Evolutionary conservation across 1,140 invertebrate species (phyloP), one percentile per base, ranked within the genome.

Genomic region (Macrobrachium rosenbergii): DNA sequence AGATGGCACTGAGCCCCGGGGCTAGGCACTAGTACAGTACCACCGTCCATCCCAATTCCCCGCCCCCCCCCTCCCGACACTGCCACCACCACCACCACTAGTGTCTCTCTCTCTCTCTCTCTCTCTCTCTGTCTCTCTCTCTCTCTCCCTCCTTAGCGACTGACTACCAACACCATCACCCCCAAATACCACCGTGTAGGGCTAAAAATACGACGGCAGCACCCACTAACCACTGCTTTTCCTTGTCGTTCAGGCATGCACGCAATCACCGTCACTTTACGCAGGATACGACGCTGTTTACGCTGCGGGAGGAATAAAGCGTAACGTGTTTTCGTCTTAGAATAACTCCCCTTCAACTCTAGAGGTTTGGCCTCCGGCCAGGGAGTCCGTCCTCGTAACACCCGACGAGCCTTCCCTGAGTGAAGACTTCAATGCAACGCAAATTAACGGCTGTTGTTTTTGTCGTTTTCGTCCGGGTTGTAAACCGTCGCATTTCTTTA

Each of bases 401-500:
- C 69, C 45, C 69, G 10, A 37, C 69, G 10, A 73, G 28, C 37
- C 69, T 8, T 12, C 69, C 12, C 21, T 19, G 37, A 37, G 21
- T 19, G 23, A 76, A 52, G 73, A 76, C 73, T 76, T 76, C 73
- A 76, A 76, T 76, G 73, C 73, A 76, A 76, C 73, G 16, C 73
- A 76, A 76, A 76, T 76, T 52, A 19, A 76, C 14, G 37, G 19
- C 37, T 12, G 16, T 11, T 69, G 64, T 69, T 69, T 3, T 11
- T 21, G 1, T 37, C 3, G 28, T 37, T 37, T 37, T 37, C 28
- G 28, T 37, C 28, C 28, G 28, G 28, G 28, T 37, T 37, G 3
- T 3, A 3, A 37, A 37, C 28, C 28, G 28, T 37, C 28, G 28
- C 28, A 37, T 37, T 37, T 37, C 28, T 37, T 37, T 37, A 37